Evolutionary conservation across 1,140 invertebrate species (phyloP).

Genomic region (Elysia chlorotica): DNA sequence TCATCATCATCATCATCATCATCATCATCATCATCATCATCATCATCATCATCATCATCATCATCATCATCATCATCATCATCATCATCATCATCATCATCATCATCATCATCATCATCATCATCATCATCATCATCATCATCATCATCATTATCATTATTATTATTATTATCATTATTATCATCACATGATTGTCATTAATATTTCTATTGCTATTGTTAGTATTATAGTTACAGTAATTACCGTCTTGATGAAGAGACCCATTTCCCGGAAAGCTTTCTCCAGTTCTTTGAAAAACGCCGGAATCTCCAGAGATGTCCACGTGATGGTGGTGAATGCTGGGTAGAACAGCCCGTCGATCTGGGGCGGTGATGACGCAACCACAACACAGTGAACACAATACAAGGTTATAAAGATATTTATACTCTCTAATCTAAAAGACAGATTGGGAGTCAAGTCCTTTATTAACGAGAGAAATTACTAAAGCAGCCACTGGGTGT

Average conservation of each 20-base stretch:
- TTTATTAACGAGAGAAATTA: too few species aligned
- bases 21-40: neutral
- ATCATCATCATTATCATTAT: neutral
- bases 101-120: neutral
- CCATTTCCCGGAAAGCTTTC: constrained; percentile 9
- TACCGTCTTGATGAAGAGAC: constrained; percentile 1
- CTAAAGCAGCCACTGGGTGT: too few species aligned
- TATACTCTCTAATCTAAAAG: too few species aligned
- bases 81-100: neutral
- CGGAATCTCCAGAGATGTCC: constrained; percentile 4
- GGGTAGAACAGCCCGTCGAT: constrained; percentile 5
- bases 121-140: neutral
- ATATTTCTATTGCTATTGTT: too few species aligned
- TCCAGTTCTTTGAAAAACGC: constrained; percentile 11
- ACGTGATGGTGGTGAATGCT: constrained; percentile 7
- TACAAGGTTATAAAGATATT: too few species aligned
- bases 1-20: neutral
- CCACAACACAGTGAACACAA: too few species aligned
- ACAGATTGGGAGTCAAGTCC: too few species aligned
- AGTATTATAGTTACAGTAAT: too few species aligned
- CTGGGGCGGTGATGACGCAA: too few species aligned
- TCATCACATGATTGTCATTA: too few species aligned
- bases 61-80: neutral
- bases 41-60: neutral
- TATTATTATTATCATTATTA: too few species aligned